phyloP scores from a whole-genome alignment of 2,797 vertebrate species.

The Poecilia wingei region DNA sequence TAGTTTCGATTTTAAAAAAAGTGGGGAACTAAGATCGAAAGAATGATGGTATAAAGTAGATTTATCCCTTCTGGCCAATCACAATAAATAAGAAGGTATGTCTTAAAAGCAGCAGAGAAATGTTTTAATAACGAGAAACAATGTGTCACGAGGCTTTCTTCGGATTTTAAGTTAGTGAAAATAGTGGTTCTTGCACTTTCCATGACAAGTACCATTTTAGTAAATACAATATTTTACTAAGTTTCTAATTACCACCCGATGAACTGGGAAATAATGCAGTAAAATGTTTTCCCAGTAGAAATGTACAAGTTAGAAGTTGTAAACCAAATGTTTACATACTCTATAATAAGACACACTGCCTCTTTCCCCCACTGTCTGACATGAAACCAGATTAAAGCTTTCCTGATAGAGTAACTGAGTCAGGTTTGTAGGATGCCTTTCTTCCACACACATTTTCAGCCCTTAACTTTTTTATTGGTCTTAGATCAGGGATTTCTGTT shows the following conservation, averaged over 20 bases:
- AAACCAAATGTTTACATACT: not conserved
- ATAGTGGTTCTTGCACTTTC: not conserved
- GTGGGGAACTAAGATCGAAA: not conserved
- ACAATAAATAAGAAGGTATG: constrained; percentile 4
- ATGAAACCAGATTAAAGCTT: not conserved
- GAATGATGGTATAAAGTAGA: constrained; percentile 1
- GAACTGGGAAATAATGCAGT: not conserved
- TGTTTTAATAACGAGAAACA: constrained; percentile 9
- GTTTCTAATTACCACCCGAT: not conserved
- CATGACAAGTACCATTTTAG: not conserved
- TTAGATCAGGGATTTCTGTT: not conserved
- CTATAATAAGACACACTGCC: not conserved
- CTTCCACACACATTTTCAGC: not conserved
- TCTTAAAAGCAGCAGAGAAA: constrained; percentile 1
- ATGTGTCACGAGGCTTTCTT: constrained; percentile 4
- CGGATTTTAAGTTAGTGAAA: constrained; percentile 24
- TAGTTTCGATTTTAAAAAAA: not conserved
- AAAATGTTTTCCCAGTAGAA: not conserved
- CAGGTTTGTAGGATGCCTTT: not conserved
- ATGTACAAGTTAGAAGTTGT: not conserved
- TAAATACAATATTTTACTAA: not conserved
- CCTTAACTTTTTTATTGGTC: not conserved
- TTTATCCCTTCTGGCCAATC: constrained; percentile 18
- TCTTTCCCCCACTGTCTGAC: not conserved
- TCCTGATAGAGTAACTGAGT: not conserved